Conservation (phyloP, 2,888 invertebrate genomes). For the Barypeithes pellucidus region DNA sequence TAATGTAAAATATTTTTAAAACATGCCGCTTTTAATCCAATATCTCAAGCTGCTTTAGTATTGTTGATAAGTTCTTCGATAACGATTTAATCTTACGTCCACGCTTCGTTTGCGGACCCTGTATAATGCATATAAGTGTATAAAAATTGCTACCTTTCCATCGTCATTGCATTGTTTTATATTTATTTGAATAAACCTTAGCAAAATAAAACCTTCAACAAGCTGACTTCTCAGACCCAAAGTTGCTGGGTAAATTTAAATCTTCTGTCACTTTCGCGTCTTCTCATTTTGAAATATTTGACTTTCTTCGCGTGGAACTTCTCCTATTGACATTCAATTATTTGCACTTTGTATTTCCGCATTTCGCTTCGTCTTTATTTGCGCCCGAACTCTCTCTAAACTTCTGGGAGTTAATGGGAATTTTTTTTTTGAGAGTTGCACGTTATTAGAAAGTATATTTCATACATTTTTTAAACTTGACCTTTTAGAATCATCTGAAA, state of each 20-base stretch:
- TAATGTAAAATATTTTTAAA: too few relatives aligned
- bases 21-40: too few relatives aligned
- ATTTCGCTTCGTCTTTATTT: conserved; percentile 33
- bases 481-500: too few relatives aligned
- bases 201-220: too few relatives aligned
- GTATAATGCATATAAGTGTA: too few relatives aligned
- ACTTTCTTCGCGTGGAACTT: conserved; percentile 29
- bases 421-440: background rate
- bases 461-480: background rate
- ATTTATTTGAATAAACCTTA: too few relatives aligned
- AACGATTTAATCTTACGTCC: too few relatives aligned
- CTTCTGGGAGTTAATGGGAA: conserved; percentile 22
- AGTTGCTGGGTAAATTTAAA: background rate
- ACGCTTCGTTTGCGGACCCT: too few relatives aligned
- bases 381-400: conserved; percentile 16
- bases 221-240: background rate
- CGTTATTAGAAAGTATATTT: background rate
- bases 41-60: too few relatives aligned
- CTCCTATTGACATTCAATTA: conserved; percentile 60
- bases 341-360: conserved; percentile 56
- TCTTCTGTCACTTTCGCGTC: conserved; percentile 6
- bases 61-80: too few relatives aligned
- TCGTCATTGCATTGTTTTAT: too few relatives aligned
- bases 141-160: too few relatives aligned
- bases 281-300: conserved; percentile 14